These are phyloP conservation scores for Manis pentadactyla DNA, from an alignment of 2,797 vertebrate species.

Conservation along the genomic window DNA sequence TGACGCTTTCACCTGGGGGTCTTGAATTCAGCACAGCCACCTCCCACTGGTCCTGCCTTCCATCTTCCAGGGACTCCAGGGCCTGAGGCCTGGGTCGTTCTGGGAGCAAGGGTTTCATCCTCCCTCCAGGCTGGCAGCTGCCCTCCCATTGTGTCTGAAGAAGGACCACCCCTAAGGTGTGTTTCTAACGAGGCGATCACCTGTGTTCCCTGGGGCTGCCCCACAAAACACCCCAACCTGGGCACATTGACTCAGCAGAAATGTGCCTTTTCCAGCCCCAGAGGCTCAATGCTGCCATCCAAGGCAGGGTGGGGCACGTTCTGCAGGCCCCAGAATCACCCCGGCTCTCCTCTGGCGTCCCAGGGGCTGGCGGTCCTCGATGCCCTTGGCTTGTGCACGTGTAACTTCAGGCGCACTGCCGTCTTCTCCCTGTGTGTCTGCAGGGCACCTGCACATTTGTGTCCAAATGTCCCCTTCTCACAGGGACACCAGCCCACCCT, in stretches of 20 bases:
- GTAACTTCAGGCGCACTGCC: too few species aligned
- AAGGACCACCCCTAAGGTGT: too few species aligned
- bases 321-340: neutral
- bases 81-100: too few species aligned
- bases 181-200: too few species aligned
- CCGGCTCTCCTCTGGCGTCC: neutral
- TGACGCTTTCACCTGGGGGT: too few species aligned
- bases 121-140: too few species aligned
- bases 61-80: too few species aligned
- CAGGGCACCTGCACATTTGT: neutral
- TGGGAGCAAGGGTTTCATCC: too few species aligned
- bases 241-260: neutral
- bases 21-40: too few species aligned
- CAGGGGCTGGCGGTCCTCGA: accelerated
- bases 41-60: too few species aligned
- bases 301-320: neutral
- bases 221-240: too few species aligned
- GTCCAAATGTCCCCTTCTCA: neutral
- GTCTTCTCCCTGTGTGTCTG: accelerated
- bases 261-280: neutral
- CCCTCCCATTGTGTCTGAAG: too few species aligned
- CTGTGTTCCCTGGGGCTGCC: neutral
- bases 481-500: neutral
- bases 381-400: neutral
- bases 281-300: neutral